Evolutionary conservation across 2,888 invertebrate species (phyloP), one percentile per base, ranked within the genome.

Genomic region (Ornithoptera alexandrae): DNA sequence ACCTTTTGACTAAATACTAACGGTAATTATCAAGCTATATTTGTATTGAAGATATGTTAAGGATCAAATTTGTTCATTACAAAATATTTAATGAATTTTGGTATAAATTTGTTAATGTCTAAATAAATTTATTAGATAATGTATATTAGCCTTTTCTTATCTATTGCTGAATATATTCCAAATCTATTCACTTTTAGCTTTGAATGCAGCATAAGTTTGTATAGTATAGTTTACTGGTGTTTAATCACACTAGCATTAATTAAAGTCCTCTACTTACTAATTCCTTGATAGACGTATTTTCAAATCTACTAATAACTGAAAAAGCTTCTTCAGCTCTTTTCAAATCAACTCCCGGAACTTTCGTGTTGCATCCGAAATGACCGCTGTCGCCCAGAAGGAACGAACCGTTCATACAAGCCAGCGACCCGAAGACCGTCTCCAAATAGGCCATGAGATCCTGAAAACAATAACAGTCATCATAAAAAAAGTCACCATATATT

Each of bases 391-490:
- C 78, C 60, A 94, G 72, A 68, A 98, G 90, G 88, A 98, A 99
- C 1, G 98, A 98, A 6, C 94, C 97, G 88, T 98, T 99, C 57
- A 98, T 84, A 84, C 98, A 98, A 0, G 97, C 94, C 70, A 96
- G 91, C 76, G 97, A 98, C 72, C 96, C 96, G 84, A 99, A 98
- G 20, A 96, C 96, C 12, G 95, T 95, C 86, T 98, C 97, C 73
- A 98, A 85, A 77, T 96, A 96, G 57, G 93, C 90, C 77, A 95
- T 81, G 12, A 95, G 79, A 72, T 94, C 92, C 94, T 96, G 93
- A 53, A 88, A 86, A 64, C 30, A 56, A 56, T 62, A 62, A 7
- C 30, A 15, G 30, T 18, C 5, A 24, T 20, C 24, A 22, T 24
- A 15, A 58, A 58, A 22, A 22, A 15, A 30, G 4, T 2, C 12